Evolutionary conservation across 2,888 invertebrate genomes (phyloP).

Genomic region (Atrina japonica): DNA sequence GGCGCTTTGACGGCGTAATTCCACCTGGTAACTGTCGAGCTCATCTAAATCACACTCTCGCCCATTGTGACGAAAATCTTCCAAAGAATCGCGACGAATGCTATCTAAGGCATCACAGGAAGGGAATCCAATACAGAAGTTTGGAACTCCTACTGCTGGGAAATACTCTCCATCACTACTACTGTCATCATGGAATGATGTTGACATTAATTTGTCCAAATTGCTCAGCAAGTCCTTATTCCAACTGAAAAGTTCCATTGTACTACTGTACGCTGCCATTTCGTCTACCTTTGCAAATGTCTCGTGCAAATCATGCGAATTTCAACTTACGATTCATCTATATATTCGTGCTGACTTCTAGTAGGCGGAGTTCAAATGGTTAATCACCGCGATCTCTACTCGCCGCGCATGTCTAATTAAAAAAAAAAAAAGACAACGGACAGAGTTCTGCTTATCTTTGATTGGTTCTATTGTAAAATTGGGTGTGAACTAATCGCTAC

Average conservation of each 20-base stretch:
- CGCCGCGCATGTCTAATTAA: no score
- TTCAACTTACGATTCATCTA: no score
- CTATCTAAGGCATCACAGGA: constrained; percentile 29
- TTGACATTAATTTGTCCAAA: constrained; percentile 29
- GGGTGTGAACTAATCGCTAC: no score
- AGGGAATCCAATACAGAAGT: neutral
- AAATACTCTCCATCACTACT: constrained; percentile 23
- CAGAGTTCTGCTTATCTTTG: no score
- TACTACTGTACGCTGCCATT: no score
- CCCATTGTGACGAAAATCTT: constrained; percentile 58
- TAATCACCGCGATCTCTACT: no score
- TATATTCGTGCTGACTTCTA: no score
- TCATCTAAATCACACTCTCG: constrained; percentile 59
- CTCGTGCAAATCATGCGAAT: no score
- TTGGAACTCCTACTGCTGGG: neutral
- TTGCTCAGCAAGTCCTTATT: constrained; percentile 26
- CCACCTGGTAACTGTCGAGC: constrained; percentile 55
- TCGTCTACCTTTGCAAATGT: no score
- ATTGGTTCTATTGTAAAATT: no score
- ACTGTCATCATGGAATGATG: constrained; percentile 23
- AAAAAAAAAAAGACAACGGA: no score
- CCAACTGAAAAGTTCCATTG: constrained; percentile 11
- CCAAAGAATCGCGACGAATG: constrained; percentile 33
- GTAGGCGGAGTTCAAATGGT: no score
- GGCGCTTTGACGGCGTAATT: constrained; percentile 48